These are phyloP conservation scores for Sciurus niger DNA, from an alignment of 2,113 vertebrate genomes.

Conservation along the genomic window DNA sequence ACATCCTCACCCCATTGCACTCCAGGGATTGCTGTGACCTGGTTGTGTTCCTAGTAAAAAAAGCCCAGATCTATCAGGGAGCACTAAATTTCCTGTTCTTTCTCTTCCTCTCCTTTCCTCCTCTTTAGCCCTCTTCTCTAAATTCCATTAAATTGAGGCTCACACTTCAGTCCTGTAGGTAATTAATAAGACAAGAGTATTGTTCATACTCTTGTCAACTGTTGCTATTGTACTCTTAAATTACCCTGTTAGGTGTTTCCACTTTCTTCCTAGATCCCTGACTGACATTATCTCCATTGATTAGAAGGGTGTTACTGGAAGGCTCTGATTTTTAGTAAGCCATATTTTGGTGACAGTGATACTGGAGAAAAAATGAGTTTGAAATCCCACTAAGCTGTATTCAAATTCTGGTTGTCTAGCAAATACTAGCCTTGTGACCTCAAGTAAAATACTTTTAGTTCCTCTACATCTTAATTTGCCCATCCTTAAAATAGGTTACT, in stretches of 20 bases:
- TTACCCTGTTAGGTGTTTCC: neutral
- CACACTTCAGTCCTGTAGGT: neutral
- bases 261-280: neutral
- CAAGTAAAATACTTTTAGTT: neutral
- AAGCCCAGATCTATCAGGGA: neutral
- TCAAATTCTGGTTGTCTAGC: neutral
- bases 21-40: neutral
- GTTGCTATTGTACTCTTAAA: neutral
- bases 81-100: neutral
- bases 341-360: neutral
- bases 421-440: neutral
- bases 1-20: accelerated
- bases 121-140: neutral
- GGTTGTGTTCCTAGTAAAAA: neutral
- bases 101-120: too few species aligned
- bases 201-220: neutral
- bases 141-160: neutral
- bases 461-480: neutral
- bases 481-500: neutral
- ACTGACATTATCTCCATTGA: neutral
- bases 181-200: neutral
- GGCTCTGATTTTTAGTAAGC: neutral
- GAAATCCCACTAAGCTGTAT: neutral
- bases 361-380: neutral
- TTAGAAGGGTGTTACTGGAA: neutral